Evolutionary conservation across 2,113 vertebrate genomes (phyloP).

Genomic region (Chionis minor): DNA sequence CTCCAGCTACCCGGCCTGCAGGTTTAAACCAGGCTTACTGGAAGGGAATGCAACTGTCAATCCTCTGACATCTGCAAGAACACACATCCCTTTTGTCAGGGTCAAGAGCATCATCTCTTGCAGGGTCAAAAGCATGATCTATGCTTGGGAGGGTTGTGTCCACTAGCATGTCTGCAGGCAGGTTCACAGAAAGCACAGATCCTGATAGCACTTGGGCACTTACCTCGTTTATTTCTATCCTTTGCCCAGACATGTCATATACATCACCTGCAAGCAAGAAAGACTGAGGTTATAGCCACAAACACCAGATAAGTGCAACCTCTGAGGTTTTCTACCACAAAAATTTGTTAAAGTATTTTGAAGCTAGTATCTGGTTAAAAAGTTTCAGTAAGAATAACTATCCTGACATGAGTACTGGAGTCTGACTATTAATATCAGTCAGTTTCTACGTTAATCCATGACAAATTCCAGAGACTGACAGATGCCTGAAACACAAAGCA

Average conservation of each 20-base stretch:
- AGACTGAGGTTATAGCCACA: background rate
- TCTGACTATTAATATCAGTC: background rate
- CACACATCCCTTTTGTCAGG: background rate
- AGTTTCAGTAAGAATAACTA: background rate
- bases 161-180: background rate
- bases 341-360: background rate
- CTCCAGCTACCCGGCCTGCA: rapidly evolving
- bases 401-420: background rate
- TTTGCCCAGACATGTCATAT: slow-evolving; percentile 74
- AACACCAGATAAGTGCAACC: rapidly evolving
- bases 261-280: slow-evolving; percentile 77
- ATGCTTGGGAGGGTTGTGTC: background rate
- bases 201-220: background rate
- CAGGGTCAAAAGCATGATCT: background rate
- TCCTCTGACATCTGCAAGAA: background rate
- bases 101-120: background rate
- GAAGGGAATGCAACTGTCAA: background rate
- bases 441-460: background rate
- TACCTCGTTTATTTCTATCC: slow-evolving; percentile 83
- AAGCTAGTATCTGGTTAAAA: background rate
- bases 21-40: background rate
- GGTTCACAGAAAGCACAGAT: background rate
- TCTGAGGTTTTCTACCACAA: background rate
- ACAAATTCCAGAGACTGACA: background rate
- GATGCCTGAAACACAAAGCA: background rate